Conservation (phyloP, 2,888 invertebrate species). For the Cryptophagus acutangulus region DNA sequence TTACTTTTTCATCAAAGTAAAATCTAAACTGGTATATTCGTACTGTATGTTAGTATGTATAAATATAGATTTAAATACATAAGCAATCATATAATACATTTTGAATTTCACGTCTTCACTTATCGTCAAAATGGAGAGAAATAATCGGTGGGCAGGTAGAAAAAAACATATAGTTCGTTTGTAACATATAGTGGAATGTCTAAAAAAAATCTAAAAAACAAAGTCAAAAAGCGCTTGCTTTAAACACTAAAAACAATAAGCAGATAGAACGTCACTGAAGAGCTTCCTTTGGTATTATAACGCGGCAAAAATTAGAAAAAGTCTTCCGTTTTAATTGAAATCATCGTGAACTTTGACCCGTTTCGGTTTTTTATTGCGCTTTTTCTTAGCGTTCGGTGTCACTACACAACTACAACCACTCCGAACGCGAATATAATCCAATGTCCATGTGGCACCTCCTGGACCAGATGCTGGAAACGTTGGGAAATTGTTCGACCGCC, state of each 20-base stretch:
- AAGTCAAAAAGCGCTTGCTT: not conserved
- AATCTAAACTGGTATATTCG: too few species aligned
- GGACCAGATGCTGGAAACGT: constrained; percentile 52
- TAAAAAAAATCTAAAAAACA: not conserved
- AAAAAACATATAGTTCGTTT: not conserved
- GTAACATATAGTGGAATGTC: not conserved
- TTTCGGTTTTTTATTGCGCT: not conserved
- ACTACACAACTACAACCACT: constrained; percentile 83
- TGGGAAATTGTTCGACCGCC: constrained; percentile 43
- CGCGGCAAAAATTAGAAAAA: not conserved
- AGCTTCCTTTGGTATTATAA: constrained; percentile 1
- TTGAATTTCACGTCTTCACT: too few species aligned
- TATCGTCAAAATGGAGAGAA: not conserved
- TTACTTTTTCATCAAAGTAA: too few species aligned
- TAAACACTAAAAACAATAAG: not conserved
- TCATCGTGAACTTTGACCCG: not conserved
- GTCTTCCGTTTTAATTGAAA: not conserved
- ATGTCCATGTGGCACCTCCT: constrained; percentile 56
- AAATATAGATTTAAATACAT: not conserved
- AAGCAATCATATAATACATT: constrained; percentile 1
- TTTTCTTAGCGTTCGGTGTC: constrained; percentile 37
- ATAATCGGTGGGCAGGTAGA: too few species aligned
- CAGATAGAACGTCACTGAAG: constrained; percentile 1
- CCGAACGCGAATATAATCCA: constrained; percentile 78
- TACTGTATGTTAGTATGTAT: too few species aligned